A percentile compares a stretch with the other conserved stretches of the same genome.
These are phyloP conservation scores for Cryptops parisi DNA, from an alignment of 2,888 invertebrate genomes.

Conservation along the genomic window DNA sequence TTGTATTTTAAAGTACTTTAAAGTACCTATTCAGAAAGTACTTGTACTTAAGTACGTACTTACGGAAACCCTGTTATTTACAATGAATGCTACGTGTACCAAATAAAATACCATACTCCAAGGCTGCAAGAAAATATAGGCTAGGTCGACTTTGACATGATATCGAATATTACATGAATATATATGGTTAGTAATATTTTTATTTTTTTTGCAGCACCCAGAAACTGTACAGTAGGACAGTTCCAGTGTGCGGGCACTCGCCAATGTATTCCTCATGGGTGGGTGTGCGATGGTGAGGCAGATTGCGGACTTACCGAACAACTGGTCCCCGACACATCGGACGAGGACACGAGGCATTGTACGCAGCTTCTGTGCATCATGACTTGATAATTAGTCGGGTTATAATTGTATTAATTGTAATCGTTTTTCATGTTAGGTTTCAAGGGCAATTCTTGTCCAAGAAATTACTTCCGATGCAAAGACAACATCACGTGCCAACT, in stretches of 20 bases:
- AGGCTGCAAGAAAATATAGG: no score
- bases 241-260: conserved; percentile 56
- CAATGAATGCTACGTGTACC: no score
- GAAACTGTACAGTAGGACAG: conserved; percentile 42
- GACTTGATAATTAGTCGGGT: background rate
- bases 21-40: no score
- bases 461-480: conserved; percentile 52
- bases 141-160: no score
- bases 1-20: no score
- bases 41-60: no score
- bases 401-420: background rate
- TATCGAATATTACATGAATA: background rate
- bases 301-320: conserved; percentile 51
- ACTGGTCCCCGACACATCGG: conserved; percentile 43
- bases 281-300: conserved; percentile 61
- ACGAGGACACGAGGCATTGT: conserved; percentile 53
- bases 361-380: conserved; percentile 26
- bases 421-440: conserved; percentile 34
- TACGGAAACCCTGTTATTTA: no score
- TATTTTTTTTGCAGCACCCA: conserved; percentile 34
- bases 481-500: conserved; percentile 45
- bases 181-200: conserved; percentile 20
- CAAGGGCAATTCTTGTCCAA: conserved; percentile 46
- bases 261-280: conserved; percentile 56
- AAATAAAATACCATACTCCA: no score